These are phyloP conservation scores for Rotaria socialis DNA, from an alignment of 2,888 invertebrate species.

Conservation along the genomic window DNA sequence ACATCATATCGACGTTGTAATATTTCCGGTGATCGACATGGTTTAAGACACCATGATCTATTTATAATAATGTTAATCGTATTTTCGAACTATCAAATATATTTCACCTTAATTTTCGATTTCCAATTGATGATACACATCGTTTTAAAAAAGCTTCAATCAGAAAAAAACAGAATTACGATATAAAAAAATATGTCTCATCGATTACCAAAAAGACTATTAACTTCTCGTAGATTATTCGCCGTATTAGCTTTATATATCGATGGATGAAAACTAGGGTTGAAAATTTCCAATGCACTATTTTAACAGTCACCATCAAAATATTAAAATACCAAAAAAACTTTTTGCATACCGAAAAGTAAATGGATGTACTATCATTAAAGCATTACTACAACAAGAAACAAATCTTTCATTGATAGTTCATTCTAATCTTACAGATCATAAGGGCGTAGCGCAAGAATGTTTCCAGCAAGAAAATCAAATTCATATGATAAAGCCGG, in stretches of 20 bases:
- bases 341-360: not conserved
- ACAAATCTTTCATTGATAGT: not conserved
- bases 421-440: not conserved
- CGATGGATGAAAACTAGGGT: conserved; percentile 13
- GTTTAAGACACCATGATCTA: conserved; percentile 34
- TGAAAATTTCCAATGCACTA: conserved; percentile 11
- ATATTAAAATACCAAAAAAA: not conserved
- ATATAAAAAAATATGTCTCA: not conserved
- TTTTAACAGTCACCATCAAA: too few relatives aligned
- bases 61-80: not conserved
- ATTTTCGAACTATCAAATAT: not conserved
- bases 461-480: conserved; percentile 34
- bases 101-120: conserved; percentile 4
- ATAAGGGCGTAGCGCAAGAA: conserved; percentile 33
- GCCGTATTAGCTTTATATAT: conserved; percentile 19
- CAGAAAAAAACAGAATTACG: not conserved
- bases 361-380: conserved; percentile 35
- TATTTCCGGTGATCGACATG: not conserved
- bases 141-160: conserved; percentile 12
- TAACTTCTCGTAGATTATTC: conserved; percentile 29
- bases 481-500: conserved; percentile 23
- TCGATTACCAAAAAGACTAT: conserved; percentile 18
- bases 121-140: conserved; percentile 28
- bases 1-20: conserved; percentile 27
- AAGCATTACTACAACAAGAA: not conserved